These are phyloP conservation scores for Neoscelio sp. DNA, from an alignment of 2,888 invertebrate genomes.

Conservation along the genomic window DNA sequence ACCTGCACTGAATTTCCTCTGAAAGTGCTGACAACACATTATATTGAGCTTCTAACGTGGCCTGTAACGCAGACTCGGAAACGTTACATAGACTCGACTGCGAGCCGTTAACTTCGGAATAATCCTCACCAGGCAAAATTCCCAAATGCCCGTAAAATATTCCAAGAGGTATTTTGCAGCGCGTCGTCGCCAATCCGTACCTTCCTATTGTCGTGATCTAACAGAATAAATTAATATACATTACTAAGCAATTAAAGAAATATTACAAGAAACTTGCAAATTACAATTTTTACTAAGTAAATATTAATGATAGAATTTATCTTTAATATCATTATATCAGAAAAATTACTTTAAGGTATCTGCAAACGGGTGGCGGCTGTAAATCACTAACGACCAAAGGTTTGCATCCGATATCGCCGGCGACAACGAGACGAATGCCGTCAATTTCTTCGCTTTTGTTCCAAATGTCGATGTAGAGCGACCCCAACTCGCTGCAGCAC, in stretches of 20 bases:
- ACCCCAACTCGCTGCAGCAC: constrained; percentile 91
- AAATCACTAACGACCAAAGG: constrained; percentile 94
- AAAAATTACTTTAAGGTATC: constrained; percentile 92
- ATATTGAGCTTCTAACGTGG: constrained; percentile 85
- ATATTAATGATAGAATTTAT: constrained; percentile 24
- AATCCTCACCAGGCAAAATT: constrained; percentile 86
- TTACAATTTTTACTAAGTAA: too few relatives aligned
- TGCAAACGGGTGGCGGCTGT: constrained; percentile 94
- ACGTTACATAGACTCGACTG: constrained; percentile 76
- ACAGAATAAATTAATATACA: constrained; percentile 53
- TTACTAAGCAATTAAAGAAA: too few relatives aligned
- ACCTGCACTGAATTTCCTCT: constrained; percentile 92
- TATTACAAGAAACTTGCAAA: too few relatives aligned
- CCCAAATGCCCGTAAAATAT: constrained; percentile 96
- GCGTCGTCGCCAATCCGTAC: constrained; percentile 95
- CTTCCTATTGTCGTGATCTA: constrained; percentile 96
- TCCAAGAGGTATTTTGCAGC: constrained; percentile 96
- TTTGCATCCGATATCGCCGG: constrained; percentile 93
- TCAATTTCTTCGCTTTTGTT: constrained; percentile 93
- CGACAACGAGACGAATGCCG: constrained; percentile 92
- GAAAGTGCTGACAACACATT: constrained; percentile 88
- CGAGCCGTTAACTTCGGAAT: constrained; percentile 79
- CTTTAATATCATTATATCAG: not conserved
- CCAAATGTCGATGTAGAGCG: constrained; percentile 96
- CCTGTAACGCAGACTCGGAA: constrained; percentile 74